phyloP scores from a whole-genome alignment of 2,888 invertebrate species.

The Dasysyrphus albostriatus region DNA sequence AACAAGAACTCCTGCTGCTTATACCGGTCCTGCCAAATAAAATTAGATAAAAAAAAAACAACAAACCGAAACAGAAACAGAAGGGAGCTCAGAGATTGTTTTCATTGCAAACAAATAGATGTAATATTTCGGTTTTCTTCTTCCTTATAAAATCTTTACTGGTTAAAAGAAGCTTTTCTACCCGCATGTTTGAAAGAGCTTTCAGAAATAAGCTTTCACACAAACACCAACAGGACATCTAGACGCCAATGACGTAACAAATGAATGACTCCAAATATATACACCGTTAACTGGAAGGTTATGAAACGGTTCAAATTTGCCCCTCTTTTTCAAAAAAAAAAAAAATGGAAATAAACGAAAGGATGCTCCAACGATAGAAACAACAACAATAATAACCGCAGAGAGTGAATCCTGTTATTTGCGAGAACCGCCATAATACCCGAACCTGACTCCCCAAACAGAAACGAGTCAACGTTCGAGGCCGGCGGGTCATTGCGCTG shows the following conservation, averaged over 20 bases:
- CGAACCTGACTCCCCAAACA: slow-evolving; percentile 58
- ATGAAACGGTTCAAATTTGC: slow-evolving; percentile 66
- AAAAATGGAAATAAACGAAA: neutral
- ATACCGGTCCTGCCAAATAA: neutral
- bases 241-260: slow-evolving; percentile 72
- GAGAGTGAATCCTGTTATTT: slow-evolving; percentile 47
- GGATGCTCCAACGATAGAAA: slow-evolving; percentile 15
- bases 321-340: slow-evolving; percentile 23
- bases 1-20: slow-evolving; percentile 32
- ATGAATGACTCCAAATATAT: slow-evolving; percentile 22
- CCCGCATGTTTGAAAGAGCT: slow-evolving; percentile 40
- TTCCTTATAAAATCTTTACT: neutral
- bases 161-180: slow-evolving; percentile 27
- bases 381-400: slow-evolving; percentile 1
- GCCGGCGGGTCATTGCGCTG: slow-evolving; percentile 78
- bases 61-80: slow-evolving; percentile 33
- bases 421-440: slow-evolving; percentile 51
- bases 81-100: slow-evolving; percentile 43
- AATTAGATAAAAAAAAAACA: neutral
- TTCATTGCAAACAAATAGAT: slow-evolving; percentile 2
- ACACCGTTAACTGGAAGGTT: slow-evolving; percentile 65
- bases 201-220: slow-evolving; percentile 16
- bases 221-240: slow-evolving; percentile 52
- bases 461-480: slow-evolving; percentile 78
- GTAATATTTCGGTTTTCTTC: slow-evolving; percentile 28